Base-by-base conservation (phyloP, 2,113 vertebrate genomes). In the Anoplopoma fimbria region DNA sequence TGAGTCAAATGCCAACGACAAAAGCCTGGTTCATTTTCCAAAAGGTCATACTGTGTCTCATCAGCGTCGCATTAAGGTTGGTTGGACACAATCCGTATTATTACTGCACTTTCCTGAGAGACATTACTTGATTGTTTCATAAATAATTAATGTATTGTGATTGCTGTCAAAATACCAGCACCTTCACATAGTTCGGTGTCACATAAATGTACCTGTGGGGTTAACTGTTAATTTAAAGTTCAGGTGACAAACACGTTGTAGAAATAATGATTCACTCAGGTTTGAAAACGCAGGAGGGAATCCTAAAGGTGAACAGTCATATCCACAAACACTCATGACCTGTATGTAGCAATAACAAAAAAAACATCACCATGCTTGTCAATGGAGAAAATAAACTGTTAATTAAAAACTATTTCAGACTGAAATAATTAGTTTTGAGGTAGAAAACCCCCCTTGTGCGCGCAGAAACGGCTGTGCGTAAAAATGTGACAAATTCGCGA, bases 1-100 rank as follows among this genome's bases (percentile, higher is more conserved):
- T 6, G 45, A 85, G 70, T 74, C 70, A 90, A 91, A 91, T 87
- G 74, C 82, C 80, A 91, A 53, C 10, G 36, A 88, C 65, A 62
- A 73, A 84, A 76, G 25, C 72, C 49, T 38, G 33, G 63, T 76
- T 75, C 71, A 69, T 88, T 85, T 89, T 47, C 69, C 57, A 78
- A 87, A 92, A 89, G 88, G 91, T 92, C 88, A 89, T 33, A 76
- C 51, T 79, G 49, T 55, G 86, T 90, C 75, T 89, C 88, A 84
- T 92, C 82, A 87, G 85, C 71, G 19, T 89, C 84, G 82, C 83
- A 87, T 90, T 63, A 82, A 73, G 60, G 67, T n/a, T 86, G 71
- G 71, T 72, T 85, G 74, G 69, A 83, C 84, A 78, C 51, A 64
- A n/a, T 70, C 53, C 13, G 27, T 74, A 81, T 88, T 86, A 81